Evolutionary conservation across 2,113 vertebrate species (phyloP), one percentile per base, ranked within the genome.

Genomic region (Cryptoleucopteryx plumbea): DNA sequence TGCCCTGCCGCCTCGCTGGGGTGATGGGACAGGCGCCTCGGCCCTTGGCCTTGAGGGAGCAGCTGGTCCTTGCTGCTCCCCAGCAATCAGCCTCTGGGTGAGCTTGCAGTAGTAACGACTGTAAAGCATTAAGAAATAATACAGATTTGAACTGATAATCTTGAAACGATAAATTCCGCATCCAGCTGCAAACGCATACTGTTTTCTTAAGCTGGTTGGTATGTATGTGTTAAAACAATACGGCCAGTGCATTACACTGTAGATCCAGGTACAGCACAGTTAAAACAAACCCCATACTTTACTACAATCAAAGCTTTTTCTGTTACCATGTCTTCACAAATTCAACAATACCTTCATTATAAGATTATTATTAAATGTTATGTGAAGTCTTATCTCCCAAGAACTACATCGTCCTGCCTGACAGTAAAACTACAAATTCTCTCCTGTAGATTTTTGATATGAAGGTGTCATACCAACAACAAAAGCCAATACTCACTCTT

Each of bases 21-120:
- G 6, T 6, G 9, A 11, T n/a, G 65, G 34, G 34, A 52, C 0
- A 1, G 29, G 27, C 11, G 16, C 3, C 20, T 38, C 2, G 4
- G 34, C 6, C 45, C 5, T 29, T 10, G 1, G 9, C 20, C 18
- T 9, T 34, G 52, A 10, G 22, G 40, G 36, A 59, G 31, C 34
- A 42, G 12, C 17, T 94, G 34, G 6, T 71, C 34, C 32, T 82
- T 82, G 59, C 50, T 70, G 29, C 40, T 82, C 14, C 55, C 34
- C 3, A 2, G 36, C 26, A 71, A 34, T 27, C 2, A 17, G 21
- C 32, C 82, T 74, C 50, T 79, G n/a, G 80, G 58, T 2, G 7
- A 66, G 8, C 19, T 81, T 72, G 72, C 22, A 19, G 22, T 65
- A 66, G n/a, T 34, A 78, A 48, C 13, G 22, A 31, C 16, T 56